Conservation (phyloP, 2,888 invertebrate genomes). For the Eupeodes latifasciatus region DNA sequence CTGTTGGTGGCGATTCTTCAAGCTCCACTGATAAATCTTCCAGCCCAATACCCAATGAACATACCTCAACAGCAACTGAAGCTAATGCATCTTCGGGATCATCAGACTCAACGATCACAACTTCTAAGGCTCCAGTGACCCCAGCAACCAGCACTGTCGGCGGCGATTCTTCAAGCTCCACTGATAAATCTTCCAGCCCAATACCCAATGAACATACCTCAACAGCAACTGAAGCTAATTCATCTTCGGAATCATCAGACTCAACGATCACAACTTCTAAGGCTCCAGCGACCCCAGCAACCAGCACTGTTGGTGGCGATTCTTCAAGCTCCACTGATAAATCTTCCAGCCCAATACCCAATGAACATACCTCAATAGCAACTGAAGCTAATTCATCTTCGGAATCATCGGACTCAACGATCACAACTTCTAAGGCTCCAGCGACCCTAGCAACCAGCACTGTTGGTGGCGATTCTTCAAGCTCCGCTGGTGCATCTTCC, state of each 20-base stretch:
- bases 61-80: neutral
- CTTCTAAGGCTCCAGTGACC: neutral
- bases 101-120: neutral
- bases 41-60: neutral
- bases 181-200: neutral
- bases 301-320: neutral
- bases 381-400: neutral
- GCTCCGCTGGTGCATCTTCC: neutral
- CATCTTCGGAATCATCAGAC: neutral
- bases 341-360: neutral
- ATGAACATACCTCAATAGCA: neutral
- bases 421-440: neutral
- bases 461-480: neutral
- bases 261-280: neutral
- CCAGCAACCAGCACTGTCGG: neutral
- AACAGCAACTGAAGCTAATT: neutral
- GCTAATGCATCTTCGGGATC: neutral
- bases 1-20: neutral
- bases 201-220: neutral
- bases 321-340: neutral
- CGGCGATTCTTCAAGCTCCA: neutral
- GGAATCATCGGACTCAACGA: neutral
- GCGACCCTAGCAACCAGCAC: neutral
- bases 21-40: neutral
- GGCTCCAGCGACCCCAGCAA: neutral